Base-by-base conservation (phyloP, 2,797 vertebrate genomes). In the Syngnathus rostellatus region DNA sequence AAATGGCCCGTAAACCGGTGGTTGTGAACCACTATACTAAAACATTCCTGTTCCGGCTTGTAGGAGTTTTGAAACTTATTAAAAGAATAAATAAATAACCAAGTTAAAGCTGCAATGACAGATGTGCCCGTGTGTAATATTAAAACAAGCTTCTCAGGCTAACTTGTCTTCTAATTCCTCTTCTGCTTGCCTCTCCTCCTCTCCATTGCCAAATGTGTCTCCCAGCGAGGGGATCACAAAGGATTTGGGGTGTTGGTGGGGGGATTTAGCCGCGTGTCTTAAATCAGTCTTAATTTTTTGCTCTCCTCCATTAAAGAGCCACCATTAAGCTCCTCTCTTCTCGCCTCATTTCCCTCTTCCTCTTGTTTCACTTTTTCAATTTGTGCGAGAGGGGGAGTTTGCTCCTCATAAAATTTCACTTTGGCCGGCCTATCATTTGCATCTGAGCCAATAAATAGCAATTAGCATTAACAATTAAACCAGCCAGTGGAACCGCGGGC, bases 401-500 rank as follows among this genome's bases (percentile, higher is more conserved):
- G 94, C 95, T 96, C 91, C 89, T 98, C 96, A 94, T 99, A 98
- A 98, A 99, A 99, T 98, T 99, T 98, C 97, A 99, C 96, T 99
- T 99, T 98, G 96, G 94, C 94, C 94, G 91, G 94, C 93, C 95
- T 95, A 95, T 97, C 95, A 97, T 98, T 99, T 99, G 96, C 95
- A 98, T 98, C 95, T 94, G 93, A 94, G 96, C 96, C 97, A 99
- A 99, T 99, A 98, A 98, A 98, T 98, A 98, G 96, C 96, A 98
- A 99, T 99, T 99, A 99, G 95, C 95, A 97, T 98, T 98, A 98
- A 98, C 96, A 98, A 98, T 99, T 98, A 98, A 98, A 96, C 94
- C 94, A 98, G 92, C 91, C 93, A 94, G 92, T 96, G 97, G 96
- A 98, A 99, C 96, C 93, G 88, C 94, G 92, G 94, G 94, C 94